Conservation (phyloP, 2,113 vertebrate species). For the Cavia porcellus region DNA sequence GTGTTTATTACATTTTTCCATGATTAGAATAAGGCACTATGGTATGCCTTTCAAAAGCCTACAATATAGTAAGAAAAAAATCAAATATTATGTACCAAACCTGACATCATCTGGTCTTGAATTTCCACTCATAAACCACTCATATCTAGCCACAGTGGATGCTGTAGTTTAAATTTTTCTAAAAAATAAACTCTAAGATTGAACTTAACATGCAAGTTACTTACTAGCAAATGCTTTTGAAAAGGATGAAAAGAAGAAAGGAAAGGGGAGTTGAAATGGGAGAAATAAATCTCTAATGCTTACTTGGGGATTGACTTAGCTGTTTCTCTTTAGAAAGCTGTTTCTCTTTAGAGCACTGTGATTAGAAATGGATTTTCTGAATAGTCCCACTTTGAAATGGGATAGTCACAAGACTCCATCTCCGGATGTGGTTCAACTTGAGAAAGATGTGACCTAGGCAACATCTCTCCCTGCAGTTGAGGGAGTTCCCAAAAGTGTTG, state of each 20-base stretch:
- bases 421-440: neutral
- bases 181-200: neutral
- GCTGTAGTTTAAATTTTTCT: constrained; percentile 5
- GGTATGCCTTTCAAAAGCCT: neutral
- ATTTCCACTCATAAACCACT: constrained; percentile 25
- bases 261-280: neutral
- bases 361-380: neutral
- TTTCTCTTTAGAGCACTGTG: neutral
- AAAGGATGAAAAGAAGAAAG: neutral
- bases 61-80: neutral
- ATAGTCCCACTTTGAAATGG: constrained; percentile 13
- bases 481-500: neutral
- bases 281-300: neutral
- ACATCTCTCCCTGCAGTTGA: neutral
- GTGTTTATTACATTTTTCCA: constrained; percentile 9
- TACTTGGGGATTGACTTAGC: neutral
- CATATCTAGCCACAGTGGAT: neutral
- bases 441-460: constrained; percentile 1
- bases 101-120: neutral
- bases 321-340: too few relatives aligned
- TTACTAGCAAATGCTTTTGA: neutral
- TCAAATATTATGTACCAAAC: constrained; percentile 20
- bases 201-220: neutral
- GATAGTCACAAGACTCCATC: neutral
- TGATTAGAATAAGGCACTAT: neutral